Evolutionary conservation across 92 coral and sea anemone species (phyloP), one percentile per base, ranked within the genome.

Genomic region (Isaurus tuberculatus): DNA sequence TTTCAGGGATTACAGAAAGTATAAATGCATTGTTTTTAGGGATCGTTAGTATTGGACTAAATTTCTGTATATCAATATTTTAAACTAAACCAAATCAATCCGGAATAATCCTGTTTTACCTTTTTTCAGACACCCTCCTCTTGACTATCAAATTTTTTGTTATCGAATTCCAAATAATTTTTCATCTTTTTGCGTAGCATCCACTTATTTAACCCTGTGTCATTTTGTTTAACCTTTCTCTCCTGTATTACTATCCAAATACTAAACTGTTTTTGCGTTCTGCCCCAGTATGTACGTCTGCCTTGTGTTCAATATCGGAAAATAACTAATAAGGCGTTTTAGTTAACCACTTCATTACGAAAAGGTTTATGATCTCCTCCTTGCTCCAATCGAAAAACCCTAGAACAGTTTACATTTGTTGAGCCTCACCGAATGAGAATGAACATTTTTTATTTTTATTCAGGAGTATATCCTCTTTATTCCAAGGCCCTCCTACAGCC

Each of bases 401-500:
- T 40, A 13, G 10, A 40, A 7, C 11, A 40, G 46, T 40, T 40
- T 2, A 40, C 46, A 0, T 40, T 40, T 6, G 46, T 40, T 40
- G 66, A 1, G 61, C 61, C 6, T n/a, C 3, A 0, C 68, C 28
- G 0, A 17, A 6, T 9, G n/a, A 15, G 3, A 71, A 51, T 30
- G 46, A 48, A 53, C 10, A 16, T 73, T 8, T 49, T 73, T 13
- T 43, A 28, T 28, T 11, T 72, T 57, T 15, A 10, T 80, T 0
- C 63, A 95, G 99, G 88, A 68, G 0, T 92, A 90, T 82, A 40
- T 97, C 9, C 89, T 94, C 46, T 79, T 91, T 8, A 89, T 97
- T 13, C 94, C 96, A 4, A 77, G 84, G 58, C 79, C 57, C 5
- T 55, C 91, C 55, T 92, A 84, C 73, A 86, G 90, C 28, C 81